These are phyloP conservation scores for Nezara viridula DNA, from an alignment of 2,888 invertebrate species.

Conservation along the genomic window DNA sequence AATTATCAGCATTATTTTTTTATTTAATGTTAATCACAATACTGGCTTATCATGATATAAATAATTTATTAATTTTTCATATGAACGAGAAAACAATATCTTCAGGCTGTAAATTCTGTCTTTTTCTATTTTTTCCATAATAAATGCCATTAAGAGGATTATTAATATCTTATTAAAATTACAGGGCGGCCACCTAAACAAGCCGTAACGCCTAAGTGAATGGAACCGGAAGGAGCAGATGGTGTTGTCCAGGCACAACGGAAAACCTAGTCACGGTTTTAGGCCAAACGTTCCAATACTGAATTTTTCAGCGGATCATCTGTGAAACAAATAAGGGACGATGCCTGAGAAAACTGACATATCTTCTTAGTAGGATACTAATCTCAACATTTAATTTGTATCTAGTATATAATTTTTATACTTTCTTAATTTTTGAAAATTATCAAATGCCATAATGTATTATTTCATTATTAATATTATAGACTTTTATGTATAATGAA, in stretches of 20 bases:
- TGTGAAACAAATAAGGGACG: background rate
- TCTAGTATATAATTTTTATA: slow-evolving; percentile 19
- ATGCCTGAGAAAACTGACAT: slow-evolving; percentile 17
- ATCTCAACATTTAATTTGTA: slow-evolving; percentile 42
- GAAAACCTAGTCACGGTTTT: background rate
- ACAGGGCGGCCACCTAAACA: slow-evolving; percentile 47
- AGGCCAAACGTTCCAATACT: slow-evolving; percentile 1
- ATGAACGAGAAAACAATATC: background rate
- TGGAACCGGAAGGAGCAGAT: background rate
- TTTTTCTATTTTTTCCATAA: background rate
- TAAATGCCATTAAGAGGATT: slow-evolving; percentile 27
- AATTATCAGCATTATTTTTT: too few relatives aligned
- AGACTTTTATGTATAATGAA: background rate
- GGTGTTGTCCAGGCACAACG: background rate
- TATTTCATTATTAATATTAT: background rate
- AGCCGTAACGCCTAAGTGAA: background rate
- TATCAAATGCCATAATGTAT: background rate
- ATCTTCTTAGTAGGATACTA: slow-evolving; percentile 10
- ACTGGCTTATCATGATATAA: background rate
- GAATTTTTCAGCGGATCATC: background rate
- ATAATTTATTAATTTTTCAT: background rate
- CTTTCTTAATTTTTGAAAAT: slow-evolving; percentile 21
- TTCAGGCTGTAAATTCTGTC: background rate
- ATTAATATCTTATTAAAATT: slow-evolving; percentile 44
- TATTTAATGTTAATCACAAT: too few relatives aligned